Percentiles rank a stretch among this genome's conserved stretches.
phyloP scores from a whole-genome alignment of 2,888 invertebrate species.

The Charanyca ferruginea region DNA sequence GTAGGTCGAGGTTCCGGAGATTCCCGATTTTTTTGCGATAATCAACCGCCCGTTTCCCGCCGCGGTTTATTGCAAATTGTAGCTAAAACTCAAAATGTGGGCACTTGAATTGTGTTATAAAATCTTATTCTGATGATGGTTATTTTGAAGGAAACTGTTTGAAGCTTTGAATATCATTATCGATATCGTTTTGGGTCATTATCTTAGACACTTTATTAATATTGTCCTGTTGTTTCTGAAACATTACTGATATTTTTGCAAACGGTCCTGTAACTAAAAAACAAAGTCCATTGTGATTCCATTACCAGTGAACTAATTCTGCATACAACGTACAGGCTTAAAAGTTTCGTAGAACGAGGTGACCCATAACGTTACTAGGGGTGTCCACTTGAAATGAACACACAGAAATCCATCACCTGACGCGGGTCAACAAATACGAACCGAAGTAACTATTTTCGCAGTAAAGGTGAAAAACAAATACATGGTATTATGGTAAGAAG shows the following conservation, averaged over 20 bases:
- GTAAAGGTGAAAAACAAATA: slow-evolving; percentile 10
- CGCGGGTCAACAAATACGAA: slow-evolving; percentile 11
- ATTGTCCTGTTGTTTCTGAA: not conserved
- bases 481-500: not conserved
- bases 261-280: not conserved
- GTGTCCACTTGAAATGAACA: slow-evolving; percentile 16
- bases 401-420: slow-evolving; percentile 18
- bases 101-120: slow-evolving; percentile 52
- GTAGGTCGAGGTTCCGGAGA: slow-evolving; percentile 78
- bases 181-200: slow-evolving; percentile 4
- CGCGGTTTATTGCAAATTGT: slow-evolving; percentile 57
- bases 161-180: slow-evolving; percentile 34
- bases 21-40: slow-evolving; percentile 82
- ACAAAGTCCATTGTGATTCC: slow-evolving; percentile 17
- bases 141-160: slow-evolving; percentile 29
- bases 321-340: not conserved
- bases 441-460: slow-evolving; percentile 15
- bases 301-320: slow-evolving; percentile 20
- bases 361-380: slow-evolving; percentile 2
- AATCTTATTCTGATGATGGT: slow-evolving; percentile 56
- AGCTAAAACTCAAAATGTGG: slow-evolving; percentile 45
- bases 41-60: slow-evolving; percentile 71
- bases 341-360: slow-evolving; percentile 26
- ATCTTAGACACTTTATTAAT: slow-evolving; percentile 20
- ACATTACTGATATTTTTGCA: not conserved